Evolutionary conservation across 2,888 invertebrate genomes (phyloP).

Genomic region (Hirudinaria manillensis): DNA sequence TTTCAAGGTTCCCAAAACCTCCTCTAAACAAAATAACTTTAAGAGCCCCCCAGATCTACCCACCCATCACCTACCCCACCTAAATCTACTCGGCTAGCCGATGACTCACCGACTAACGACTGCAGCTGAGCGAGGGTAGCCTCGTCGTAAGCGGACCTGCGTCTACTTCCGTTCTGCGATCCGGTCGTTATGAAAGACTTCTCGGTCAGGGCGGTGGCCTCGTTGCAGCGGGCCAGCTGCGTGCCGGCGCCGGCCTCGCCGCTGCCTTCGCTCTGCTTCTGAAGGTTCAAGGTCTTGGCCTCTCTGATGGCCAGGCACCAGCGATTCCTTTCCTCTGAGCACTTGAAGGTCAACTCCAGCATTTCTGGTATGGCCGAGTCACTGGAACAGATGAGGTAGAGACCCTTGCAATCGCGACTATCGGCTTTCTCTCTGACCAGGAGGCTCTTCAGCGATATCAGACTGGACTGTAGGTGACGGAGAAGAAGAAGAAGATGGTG

Average conservation of each 20-base stretch:
- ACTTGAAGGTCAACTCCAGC: constrained; percentile 81
- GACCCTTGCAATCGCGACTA: constrained; percentile 71
- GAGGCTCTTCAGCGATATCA: constrained; percentile 52
- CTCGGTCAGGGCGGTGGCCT: too few relatives aligned
- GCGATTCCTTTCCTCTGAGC: constrained; percentile 78
- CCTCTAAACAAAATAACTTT: too few relatives aligned
- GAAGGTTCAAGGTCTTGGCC: constrained; percentile 60
- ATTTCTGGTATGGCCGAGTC: constrained; percentile 79
- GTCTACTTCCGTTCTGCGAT: neutral
- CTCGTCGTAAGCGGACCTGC: neutral
- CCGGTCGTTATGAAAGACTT: too few relatives aligned
- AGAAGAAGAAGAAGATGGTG: too few relatives aligned
- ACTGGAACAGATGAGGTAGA: constrained; percentile 87
- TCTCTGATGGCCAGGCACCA: constrained; percentile 83
- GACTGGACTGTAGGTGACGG: neutral
- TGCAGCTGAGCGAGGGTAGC: neutral
- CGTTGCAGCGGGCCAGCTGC: too few relatives aligned
- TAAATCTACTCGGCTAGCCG: neutral
- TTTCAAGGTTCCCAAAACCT: too few relatives aligned
- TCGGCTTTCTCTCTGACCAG: constrained; percentile 89
- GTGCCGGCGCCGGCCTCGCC: neutral
- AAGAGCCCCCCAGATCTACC: too few relatives aligned
- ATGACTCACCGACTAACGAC: constrained; percentile 6
- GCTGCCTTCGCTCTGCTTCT: neutral
- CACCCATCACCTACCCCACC: too few relatives aligned